Evolutionary conservation across 2,888 invertebrate genomes (phyloP).

Genomic region (Eristalis arbustorum): DNA sequence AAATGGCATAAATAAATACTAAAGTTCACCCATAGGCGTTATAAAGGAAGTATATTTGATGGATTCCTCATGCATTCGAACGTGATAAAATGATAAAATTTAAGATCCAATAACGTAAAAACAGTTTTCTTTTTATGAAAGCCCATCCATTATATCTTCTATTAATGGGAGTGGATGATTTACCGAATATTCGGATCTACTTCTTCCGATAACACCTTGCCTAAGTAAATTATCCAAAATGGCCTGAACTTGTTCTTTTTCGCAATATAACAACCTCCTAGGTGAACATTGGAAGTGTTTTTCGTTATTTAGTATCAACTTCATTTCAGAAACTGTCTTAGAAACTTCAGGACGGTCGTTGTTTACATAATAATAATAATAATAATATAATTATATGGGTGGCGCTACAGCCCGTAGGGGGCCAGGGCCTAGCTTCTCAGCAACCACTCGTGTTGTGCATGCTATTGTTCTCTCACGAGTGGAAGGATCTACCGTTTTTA

Average conservation of each 20-base stretch:
- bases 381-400: no score
- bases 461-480: no score
- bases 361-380: no score
- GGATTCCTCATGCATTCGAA: not conserved
- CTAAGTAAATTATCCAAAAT: not conserved
- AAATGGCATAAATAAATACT: no score
- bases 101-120: constrained; percentile 27
- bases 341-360: no score
- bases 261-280: not conserved
- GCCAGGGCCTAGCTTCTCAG: no score
- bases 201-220: constrained; percentile 42
- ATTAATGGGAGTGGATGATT: constrained; percentile 55
- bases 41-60: constrained; percentile 27
- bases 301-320: no score
- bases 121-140: constrained; percentile 17
- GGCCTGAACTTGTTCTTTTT: not conserved
- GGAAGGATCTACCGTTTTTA: no score
- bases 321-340: no score
- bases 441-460: no score
- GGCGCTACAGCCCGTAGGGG: no score
- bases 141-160: constrained; percentile 44
- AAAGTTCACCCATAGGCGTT: constrained; percentile 17
- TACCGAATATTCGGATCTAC: constrained; percentile 49
- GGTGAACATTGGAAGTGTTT: not conserved
- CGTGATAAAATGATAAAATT: not conserved